Conservation (phyloP, 2,888 invertebrate genomes). For the Xestia ashworthii region DNA sequence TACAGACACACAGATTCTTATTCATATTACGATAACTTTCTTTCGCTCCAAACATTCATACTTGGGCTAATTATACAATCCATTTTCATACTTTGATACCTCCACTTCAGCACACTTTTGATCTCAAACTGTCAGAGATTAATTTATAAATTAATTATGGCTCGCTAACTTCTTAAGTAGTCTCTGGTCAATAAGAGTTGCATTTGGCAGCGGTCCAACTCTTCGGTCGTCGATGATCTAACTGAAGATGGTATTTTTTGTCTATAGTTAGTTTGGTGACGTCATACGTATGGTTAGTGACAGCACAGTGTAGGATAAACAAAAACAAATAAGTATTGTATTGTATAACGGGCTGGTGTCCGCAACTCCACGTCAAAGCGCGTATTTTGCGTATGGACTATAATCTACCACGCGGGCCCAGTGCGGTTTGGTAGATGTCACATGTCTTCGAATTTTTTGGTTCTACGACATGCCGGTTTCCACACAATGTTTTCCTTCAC, state of each 20-base stretch:
- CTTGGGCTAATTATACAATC: background rate
- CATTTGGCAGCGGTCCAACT: conserved; percentile 52
- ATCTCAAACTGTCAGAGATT: conserved; percentile 47
- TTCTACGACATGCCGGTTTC: too few relatives aligned
- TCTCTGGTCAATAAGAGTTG: conserved; percentile 41
- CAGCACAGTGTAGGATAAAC: background rate
- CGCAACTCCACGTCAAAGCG: too few relatives aligned
- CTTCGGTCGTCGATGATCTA: conserved; percentile 58
- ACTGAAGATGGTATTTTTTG: conserved; percentile 43
- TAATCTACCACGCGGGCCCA: too few relatives aligned
- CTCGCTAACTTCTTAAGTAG: conserved; percentile 50
- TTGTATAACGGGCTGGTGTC: too few relatives aligned
- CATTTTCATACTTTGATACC: background rate
- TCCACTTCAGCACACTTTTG: conserved; percentile 48
- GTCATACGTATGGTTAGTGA: conserved; percentile 4
- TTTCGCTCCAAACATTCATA: background rate
- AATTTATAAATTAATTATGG: conserved; percentile 49
- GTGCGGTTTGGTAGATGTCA: too few relatives aligned
- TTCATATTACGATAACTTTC: background rate
- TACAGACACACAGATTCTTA: background rate
- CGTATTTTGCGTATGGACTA: too few relatives aligned
- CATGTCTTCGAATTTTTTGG: too few relatives aligned
- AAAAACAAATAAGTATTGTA: background rate
- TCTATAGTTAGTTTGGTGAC: conserved; percentile 24
- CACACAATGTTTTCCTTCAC: too few relatives aligned